Evolutionary conservation across 2,888 invertebrate species (phyloP).

Genomic region (Cephus spinipes): DNA sequence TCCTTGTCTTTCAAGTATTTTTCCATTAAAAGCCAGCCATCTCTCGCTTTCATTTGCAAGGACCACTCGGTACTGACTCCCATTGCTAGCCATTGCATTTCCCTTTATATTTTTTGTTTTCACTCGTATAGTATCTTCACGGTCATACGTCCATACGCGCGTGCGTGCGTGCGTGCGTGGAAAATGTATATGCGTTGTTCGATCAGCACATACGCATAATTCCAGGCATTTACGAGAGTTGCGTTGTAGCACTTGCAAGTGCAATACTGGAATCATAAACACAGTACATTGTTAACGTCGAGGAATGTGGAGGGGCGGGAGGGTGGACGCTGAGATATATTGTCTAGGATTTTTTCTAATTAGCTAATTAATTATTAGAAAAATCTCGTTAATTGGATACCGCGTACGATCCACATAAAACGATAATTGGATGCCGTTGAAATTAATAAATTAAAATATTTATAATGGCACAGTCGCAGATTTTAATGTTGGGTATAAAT

Average conservation of each 20-base stretch:
- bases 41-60: conserved; percentile 68
- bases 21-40: background rate
- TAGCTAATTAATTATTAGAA: background rate
- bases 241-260: background rate
- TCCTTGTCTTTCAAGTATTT: background rate
- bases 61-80: conserved; percentile 78
- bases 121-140: conserved; percentile 14
- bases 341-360: background rate
- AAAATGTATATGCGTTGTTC: background rate
- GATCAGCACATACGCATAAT: background rate
- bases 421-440: background rate
- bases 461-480: background rate
- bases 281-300: no score
- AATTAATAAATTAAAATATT: background rate
- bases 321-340: background rate
- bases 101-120: conserved; percentile 59
- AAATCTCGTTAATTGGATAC: no score
- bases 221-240: background rate
- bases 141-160: conserved; percentile 13
- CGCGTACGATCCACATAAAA: no score
- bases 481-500: background rate
- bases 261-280: background rate
- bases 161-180: background rate
- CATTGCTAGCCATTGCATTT: conserved; percentile 63
- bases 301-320: background rate